Evolutionary conservation across 1,140 invertebrate genomes (phyloP).

Genomic region (Drosophila jambulina): DNA sequence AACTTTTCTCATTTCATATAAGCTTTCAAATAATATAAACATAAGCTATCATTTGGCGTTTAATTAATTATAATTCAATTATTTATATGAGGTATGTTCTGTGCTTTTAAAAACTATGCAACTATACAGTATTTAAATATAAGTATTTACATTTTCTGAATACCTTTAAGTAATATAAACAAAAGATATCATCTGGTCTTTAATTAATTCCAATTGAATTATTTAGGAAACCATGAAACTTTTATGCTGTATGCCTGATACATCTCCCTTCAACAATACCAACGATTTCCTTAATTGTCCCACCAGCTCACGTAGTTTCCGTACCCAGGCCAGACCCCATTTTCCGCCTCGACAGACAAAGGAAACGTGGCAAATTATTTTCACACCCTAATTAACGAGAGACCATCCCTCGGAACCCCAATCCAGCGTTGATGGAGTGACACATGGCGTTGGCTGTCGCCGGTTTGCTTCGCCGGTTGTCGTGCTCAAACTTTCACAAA

Average conservation of each 20-base stretch:
- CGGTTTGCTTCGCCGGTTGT: conserved; percentile 29
- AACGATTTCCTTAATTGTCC: conserved; percentile 26
- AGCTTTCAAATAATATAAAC: too few relatives aligned
- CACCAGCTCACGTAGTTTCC: conserved; percentile 46
- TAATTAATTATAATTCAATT: too few relatives aligned
- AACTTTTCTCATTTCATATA: too few relatives aligned
- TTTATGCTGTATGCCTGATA: not conserved
- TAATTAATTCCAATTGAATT: conserved; percentile 3
- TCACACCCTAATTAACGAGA: conserved; percentile 58
- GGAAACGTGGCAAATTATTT: conserved; percentile 60
- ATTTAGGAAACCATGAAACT: not conserved
- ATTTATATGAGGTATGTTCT: too few relatives aligned
- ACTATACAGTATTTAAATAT: not conserved
- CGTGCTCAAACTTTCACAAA: conserved; percentile 45
- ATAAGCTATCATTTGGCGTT: too few relatives aligned
- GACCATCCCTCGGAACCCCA: conserved; percentile 2
- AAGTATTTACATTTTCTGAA: not conserved
- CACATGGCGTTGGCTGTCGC: conserved; percentile 48
- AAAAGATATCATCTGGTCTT: not conserved
- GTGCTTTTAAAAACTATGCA: too few relatives aligned
- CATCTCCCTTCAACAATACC: conserved; percentile 6
- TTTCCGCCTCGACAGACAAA: conserved; percentile 35
- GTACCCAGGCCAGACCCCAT: conserved; percentile 5
- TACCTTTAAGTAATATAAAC: not conserved
- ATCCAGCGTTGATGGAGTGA: conserved; percentile 48